These are phyloP conservation scores for Heliornis fulica DNA, from an alignment of 2,113 vertebrate genomes.

Conservation along the genomic window DNA sequence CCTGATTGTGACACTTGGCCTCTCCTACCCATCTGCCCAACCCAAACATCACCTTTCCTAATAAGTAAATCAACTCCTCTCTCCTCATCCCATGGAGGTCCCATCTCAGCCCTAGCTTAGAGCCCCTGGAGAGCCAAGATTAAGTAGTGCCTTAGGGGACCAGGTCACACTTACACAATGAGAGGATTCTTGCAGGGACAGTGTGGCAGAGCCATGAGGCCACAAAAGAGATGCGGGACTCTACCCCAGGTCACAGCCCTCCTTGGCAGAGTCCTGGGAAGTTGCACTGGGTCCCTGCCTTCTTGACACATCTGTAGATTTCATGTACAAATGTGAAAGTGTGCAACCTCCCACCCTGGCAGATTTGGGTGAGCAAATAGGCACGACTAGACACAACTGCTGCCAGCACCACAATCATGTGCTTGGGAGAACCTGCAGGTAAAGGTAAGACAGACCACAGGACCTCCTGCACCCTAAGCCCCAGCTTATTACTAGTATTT, in stretches of 20 bases:
- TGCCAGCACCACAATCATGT: fast-evolving
- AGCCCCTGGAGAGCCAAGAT: neutral
- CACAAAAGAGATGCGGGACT: fast-evolving
- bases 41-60: neutral
- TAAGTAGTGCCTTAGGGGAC: neutral
- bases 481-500: neutral
- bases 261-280: neutral
- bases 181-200: neutral
- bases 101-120: neutral
- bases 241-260: neutral
- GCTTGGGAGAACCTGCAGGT: neutral
- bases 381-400: neutral
- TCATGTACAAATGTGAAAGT: neutral
- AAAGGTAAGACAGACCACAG: fast-evolving
- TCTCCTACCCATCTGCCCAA: neutral
- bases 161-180: neutral
- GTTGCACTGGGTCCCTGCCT: neutral
- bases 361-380: neutral
- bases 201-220: neutral
- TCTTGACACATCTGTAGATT: constrained; percentile 70
- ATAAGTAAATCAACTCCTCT: neutral
- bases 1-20: neutral
- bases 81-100: neutral
- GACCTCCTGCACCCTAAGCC: fast-evolving
- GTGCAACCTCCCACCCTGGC: fast-evolving